phyloP scores from a whole-genome alignment of 2,113 vertebrate genomes.

The Macrotis lagotis region DNA sequence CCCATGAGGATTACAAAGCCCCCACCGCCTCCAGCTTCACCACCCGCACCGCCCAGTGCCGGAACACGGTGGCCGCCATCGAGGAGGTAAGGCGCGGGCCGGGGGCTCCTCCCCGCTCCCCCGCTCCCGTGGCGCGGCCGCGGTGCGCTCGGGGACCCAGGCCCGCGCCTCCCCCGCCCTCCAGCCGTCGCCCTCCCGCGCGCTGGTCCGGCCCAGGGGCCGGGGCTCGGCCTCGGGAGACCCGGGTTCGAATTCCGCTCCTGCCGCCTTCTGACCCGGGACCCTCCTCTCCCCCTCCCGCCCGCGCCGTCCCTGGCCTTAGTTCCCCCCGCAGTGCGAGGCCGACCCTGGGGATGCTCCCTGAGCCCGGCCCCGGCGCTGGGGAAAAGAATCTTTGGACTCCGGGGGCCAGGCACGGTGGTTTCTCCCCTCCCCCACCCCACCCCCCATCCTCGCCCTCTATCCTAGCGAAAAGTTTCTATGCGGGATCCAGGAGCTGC shows the following conservation, averaged over 20 bases:
- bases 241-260: background rate
- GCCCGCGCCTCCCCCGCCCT: background rate
- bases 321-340: background rate
- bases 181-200: background rate
- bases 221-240: background rate
- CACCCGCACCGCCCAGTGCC: constrained; percentile 92
- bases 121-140: too few species aligned
- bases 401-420: background rate
- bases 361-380: background rate
- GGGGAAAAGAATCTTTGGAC: background rate
- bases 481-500: constrained; percentile 12
- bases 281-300: background rate
- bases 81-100: constrained; percentile 89
- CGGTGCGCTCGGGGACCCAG: background rate
- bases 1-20: constrained; percentile 95
- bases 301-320: background rate
- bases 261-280: background rate
- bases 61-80: constrained; percentile 91
- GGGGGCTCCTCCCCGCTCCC: constrained; percentile 29
- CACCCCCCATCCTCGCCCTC: background rate
- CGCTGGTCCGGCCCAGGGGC: background rate
- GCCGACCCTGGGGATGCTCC: background rate
- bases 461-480: constrained; percentile 66
- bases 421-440: background rate
- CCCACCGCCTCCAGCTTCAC: constrained; percentile 96